Evolutionary conservation across 2,888 invertebrate genomes (phyloP), one percentile per base, ranked within the genome.

Genomic region (Notodonta ziczac): DNA sequence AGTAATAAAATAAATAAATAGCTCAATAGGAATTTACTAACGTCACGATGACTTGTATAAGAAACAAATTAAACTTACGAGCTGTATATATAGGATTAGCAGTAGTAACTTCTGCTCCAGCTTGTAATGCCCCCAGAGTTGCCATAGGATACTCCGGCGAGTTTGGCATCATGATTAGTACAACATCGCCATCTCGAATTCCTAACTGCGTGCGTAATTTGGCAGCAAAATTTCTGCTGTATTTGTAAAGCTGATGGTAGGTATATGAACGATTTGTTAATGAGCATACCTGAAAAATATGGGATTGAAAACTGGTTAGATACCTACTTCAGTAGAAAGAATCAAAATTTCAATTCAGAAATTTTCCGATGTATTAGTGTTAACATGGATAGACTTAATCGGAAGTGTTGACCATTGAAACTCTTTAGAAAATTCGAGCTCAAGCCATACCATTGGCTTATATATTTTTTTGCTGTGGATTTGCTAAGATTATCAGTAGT

Each of bases 1-100:
- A 24, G 24, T 24, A 24, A 24, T 2, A 24, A 24, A 24, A 24
- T 24, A 24, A 24, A 24, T 24, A 24, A 2, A 24, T 24, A 24
- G 24, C 1, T 24, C 1, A 24, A 24, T 24, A 24, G 24, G 24
- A 2, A 24, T 24, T 24, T 24, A 24, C 24, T 2, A 24, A 2
- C 24, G 1, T 2, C 24, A 24, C 24, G 1, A 24, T 2, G 2
- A 5, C 52, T 52, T n/a, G n/a, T n/a, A 10, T 10, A 12, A 10
- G 42, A 10, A 42, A 12, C 40, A 10, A 42, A 16, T 16, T 7
- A 10, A 57, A 84, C 88, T 85, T 79, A 94, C 94, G 90, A 66
- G 94, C 79, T 24, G 96, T 97, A 74, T 96, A 97, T 63, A 94
- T 84, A 5, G 97, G 96, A 90, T 97, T 97, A 5, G 96, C 91